A percentile compares a stretch with the other conserved stretches of the same genome.
Evolutionary conservation across 2,797 vertebrate genomes (phyloP).

Genomic region (Halcyon smyrnensis): DNA sequence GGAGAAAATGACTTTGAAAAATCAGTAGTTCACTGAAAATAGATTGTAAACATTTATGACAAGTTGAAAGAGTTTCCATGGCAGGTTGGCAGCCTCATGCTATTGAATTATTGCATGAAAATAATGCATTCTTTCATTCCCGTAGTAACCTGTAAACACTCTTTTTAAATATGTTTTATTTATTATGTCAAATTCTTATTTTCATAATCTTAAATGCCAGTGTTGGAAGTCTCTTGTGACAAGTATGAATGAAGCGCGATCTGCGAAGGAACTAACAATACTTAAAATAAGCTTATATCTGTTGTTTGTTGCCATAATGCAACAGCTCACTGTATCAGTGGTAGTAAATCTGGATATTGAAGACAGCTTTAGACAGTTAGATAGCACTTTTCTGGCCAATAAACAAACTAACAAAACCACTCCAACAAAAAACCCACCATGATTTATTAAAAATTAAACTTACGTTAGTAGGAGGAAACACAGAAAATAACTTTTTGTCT

Average conservation of each 20-base stretch:
- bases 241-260: background rate
- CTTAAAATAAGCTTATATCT: background rate
- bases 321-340: background rate
- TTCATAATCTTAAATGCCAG: background rate
- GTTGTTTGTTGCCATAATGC: background rate
- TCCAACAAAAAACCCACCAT: rapidly evolving
- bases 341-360: background rate
- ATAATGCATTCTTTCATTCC: background rate
- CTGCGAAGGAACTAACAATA: background rate
- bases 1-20: background rate
- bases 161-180: background rate
- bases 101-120: background rate
- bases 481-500: background rate
- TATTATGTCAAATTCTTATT: background rate
- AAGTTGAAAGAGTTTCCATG: background rate
- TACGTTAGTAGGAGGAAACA: background rate
- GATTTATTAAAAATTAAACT: background rate
- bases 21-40: background rate
- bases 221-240: background rate
- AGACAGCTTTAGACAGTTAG: background rate
- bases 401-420: background rate
- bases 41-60: background rate
- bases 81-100: background rate
- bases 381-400: background rate
- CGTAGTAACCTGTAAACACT: background rate